Evolutionary conservation across 2,888 invertebrate species (phyloP), one percentile per base, ranked within the genome.

Genomic region (Rhopalosiphum nymphaeae): DNA sequence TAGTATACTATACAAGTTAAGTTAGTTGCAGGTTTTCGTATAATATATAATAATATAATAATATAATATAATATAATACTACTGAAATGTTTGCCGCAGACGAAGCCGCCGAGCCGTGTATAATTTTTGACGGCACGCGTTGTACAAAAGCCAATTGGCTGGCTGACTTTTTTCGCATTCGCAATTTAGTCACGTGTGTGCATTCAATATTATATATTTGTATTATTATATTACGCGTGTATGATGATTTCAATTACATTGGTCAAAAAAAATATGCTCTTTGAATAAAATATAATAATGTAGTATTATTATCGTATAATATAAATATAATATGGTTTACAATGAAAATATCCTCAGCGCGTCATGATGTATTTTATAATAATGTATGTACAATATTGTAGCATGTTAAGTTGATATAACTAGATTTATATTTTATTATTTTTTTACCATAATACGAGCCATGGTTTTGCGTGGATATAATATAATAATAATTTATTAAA

Each of bases 221-320:
- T 67, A 67, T 67, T 67, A 67, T 67, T 67, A 13, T 78, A 78
- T 78, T 36, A 78, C 36, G 36, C 29, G 21, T 61, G 53, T 42
- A 84, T 36, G 67, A 49, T 61, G 21, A 90, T 49, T 91, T 36
- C 90, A 78, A 78, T 91, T 91, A 67, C 36, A 91, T 46, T 46
- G 21, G 67, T 25, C 4, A 44, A 57, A 89, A 16, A 61, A 53
- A 53, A 36, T 46, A 61, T 57, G 16, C 57, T 89, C 44, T 44
- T 44, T 57, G 29, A 44, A 57, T 42, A 44, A 36, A 49, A 25
- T 53, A 56, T 29, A 44, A 29, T 57, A 44, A 7, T 57, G 29
- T n/a, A 29, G 25, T 44, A 9, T 26, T 42, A 42, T 36, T 88
- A 67, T 53, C 21, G 13, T 13, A 29, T n/a, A 26, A 49, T 78